Evolutionary conservation across 2,113 vertebrate species (phyloP), one percentile per base, ranked within the genome.

Genomic region (Ptyas mucosa): DNA sequence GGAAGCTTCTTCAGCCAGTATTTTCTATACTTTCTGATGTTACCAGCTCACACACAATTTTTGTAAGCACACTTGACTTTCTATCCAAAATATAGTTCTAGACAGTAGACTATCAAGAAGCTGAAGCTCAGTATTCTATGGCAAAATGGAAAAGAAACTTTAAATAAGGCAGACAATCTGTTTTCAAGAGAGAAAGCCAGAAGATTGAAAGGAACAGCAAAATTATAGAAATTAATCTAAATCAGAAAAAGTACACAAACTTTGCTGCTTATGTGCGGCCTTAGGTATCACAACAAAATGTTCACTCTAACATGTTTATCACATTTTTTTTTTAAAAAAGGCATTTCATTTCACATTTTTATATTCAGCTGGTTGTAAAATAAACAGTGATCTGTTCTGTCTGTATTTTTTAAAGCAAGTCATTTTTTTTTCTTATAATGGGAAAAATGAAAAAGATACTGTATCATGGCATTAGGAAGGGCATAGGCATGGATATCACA

Each of bases 351-450:
- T 90, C 88, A 87, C 86, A 87, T 57, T 93, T 93, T 93, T 87
- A 52, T 90, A 93, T 93, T 86, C 43, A 87, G 43, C 57, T 29
- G 64, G 90, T 93, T 90, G 89, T 89, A 93, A 90, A 93, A 93
- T 93, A 90, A 93, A 93, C 34, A 34, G 43, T 11, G n/a, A 54
- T 58, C 12, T 26, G 14, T 24, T 55, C 53, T 23, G 12, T 51
- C 81, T 85, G 53, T 11, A 20, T 49, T 86, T 46, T 86, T 14
- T 91, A 55, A 54, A 55, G 51, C 55, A 52, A 75, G 69, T 5
- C 26, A 12, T 93, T 26, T 93, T 58, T 58, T 61, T n/a, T 89
- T 85, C 11, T 57, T 81, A 51, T 10, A 39, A 29, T 53, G 20
- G 85, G 20, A 18, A 14, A 43, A 69, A 34, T 49, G 90, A 26